Percentiles rank a stretch among this genome's conserved stretches.
Evolutionary conservation across 2,113 vertebrate species (phyloP).

Genomic region (Campylomormyrus tamandua): DNA sequence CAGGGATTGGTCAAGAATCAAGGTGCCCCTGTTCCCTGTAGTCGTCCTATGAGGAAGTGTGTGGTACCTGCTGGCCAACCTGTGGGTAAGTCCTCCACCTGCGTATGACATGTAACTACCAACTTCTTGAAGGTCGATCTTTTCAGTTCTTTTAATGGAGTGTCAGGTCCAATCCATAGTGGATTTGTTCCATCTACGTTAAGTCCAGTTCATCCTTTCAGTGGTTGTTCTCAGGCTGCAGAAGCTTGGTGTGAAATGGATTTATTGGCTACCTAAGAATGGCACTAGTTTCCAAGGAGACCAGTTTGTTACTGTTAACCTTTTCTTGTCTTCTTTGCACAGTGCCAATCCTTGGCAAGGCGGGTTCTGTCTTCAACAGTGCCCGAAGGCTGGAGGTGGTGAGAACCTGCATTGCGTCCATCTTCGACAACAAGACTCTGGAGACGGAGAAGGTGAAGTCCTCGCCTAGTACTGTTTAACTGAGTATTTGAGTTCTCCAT

Average conservation of each 20-base stretch:
- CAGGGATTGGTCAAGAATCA: constrained; percentile 73
- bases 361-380: constrained; percentile 85
- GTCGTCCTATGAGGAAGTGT: constrained; percentile 77
- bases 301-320: neutral
- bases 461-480: neutral
- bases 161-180: neutral
- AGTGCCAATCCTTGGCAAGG: constrained; percentile 88
- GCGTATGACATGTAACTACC: neutral
- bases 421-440: constrained; percentile 94
- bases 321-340: constrained; percentile 10
- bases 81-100: constrained; percentile 72
- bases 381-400: constrained; percentile 94
- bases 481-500: neutral
- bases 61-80: constrained; percentile 88
- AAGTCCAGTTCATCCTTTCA: neutral
- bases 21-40: constrained; percentile 46
- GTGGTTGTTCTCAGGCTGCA: neutral
- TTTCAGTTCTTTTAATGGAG: neutral
- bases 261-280: neutral
- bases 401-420: constrained; percentile 83
- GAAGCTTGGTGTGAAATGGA: neutral
- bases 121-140: neutral
- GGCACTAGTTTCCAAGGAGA: neutral
- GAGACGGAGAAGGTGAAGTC: constrained; percentile 92
- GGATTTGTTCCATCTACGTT: neutral